Conservation (phyloP, 2,888 invertebrate species). For the Hydrotaea diabolus region DNA sequence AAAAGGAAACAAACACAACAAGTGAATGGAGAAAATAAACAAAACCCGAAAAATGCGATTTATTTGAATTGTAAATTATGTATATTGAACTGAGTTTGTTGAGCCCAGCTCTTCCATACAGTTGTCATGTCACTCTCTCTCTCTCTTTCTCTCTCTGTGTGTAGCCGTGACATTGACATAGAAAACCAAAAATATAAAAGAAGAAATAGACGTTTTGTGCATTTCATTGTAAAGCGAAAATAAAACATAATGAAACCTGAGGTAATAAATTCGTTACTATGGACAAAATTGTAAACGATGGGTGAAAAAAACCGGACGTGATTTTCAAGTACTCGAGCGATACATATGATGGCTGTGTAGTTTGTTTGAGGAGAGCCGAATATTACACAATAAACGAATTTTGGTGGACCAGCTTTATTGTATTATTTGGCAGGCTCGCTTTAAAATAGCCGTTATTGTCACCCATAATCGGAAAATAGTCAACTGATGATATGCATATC, state of each 20-base stretch:
- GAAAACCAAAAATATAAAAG: slow-evolving; percentile 44
- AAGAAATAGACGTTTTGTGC: slow-evolving; percentile 2
- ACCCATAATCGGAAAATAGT: no score
- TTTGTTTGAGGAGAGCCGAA: not conserved
- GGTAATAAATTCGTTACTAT: slow-evolving; percentile 3
- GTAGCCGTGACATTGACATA: slow-evolving; percentile 65
- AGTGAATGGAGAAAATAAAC: not conserved
- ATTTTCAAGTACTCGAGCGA: not conserved
- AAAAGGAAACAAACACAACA: no score
- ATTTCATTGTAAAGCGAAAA: not conserved
- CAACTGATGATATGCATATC: no score
- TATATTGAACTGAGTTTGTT: not conserved
- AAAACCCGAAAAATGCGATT: not conserved
- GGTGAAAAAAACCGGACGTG: not conserved
- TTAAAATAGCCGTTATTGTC: no score
- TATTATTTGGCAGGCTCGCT: no score
- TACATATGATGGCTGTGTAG: not conserved
- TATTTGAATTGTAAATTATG: slow-evolving; percentile 36
- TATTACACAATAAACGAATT: not conserved
- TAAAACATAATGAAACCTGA: not conserved
- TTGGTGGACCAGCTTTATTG: no score
- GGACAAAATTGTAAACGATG: not conserved
- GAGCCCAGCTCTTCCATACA: not conserved
- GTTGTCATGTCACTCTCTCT: not conserved
- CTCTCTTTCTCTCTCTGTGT: no score